These are phyloP conservation scores for Amblyjoppa fuscipennis DNA, from an alignment of 2,888 invertebrate species.

Conservation along the genomic window DNA sequence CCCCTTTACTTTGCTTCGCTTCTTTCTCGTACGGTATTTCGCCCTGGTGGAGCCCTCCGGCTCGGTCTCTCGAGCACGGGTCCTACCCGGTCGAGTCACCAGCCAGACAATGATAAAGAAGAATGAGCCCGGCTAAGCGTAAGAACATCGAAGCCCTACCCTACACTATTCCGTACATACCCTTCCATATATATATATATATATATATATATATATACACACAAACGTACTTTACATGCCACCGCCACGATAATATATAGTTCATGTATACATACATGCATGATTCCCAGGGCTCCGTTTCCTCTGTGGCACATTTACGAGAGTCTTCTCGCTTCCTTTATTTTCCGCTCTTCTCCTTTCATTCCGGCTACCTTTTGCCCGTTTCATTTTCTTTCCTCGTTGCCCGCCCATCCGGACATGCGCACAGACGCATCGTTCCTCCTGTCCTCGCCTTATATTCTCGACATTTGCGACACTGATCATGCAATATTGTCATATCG, in stretches of 20 bases:
- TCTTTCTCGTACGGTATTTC: constrained; percentile 43
- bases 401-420: not conserved
- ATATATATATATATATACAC: constrained; percentile 3
- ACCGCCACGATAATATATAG: constrained; percentile 26
- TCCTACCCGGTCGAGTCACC: constrained; percentile 61
- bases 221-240: constrained; percentile 44
- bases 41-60: constrained; percentile 26
- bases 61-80: constrained; percentile 57
- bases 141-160: constrained; percentile 66
- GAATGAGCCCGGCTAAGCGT: constrained; percentile 72
- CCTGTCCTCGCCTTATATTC: constrained; percentile 11
- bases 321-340: constrained; percentile 22
- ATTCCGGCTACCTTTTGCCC: not conserved
- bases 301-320: constrained; percentile 50
- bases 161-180: constrained; percentile 29
- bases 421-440: not conserved
- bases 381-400: constrained; percentile 22
- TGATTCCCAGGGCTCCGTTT: constrained; percentile 54
- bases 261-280: constrained; percentile 43
- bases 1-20: constrained; percentile 40
- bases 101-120: constrained; percentile 77
- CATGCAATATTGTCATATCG: constrained; percentile 56
- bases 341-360: constrained; percentile 38
- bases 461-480: constrained; percentile 41
- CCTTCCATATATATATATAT: not conserved